These are phyloP conservation scores for Eueides isabella DNA, from an alignment of 1,140 invertebrate genomes.

Conservation along the genomic window DNA sequence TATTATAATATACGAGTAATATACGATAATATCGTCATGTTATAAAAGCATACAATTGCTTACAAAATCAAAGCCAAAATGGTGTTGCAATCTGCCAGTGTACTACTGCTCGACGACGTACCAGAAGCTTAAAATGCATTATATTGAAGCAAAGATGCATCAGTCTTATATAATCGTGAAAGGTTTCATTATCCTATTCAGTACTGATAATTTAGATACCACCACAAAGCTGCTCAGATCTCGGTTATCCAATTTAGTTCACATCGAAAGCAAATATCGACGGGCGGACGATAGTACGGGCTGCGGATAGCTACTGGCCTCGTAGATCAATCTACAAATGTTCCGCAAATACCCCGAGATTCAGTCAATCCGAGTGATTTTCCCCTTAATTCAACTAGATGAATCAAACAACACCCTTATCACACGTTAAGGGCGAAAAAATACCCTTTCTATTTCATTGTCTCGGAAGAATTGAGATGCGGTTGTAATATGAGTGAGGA, in stretches of 20 bases:
- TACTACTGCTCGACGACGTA: too few relatives aligned
- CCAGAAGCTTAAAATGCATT: too few relatives aligned
- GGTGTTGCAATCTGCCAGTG: too few relatives aligned
- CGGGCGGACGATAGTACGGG: neutral
- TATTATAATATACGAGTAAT: too few relatives aligned
- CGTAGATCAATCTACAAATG: constrained; percentile 21
- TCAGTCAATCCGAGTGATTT: constrained; percentile 8
- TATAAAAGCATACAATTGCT: too few relatives aligned
- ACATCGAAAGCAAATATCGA: constrained; percentile 1
- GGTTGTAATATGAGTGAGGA: neutral
- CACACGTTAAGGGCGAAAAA: neutral
- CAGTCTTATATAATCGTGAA: too few relatives aligned
- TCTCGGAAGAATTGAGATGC: neutral
- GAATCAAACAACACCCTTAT: constrained; percentile 13
- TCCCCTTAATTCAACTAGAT: constrained; percentile 11
- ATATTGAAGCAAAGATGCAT: too few relatives aligned
- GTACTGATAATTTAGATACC: neutral
- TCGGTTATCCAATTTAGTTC: constrained; percentile 17
- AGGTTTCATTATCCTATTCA: neutral
- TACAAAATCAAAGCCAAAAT: too few relatives aligned
- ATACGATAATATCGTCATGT: too few relatives aligned
- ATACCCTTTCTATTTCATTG: constrained; percentile 1
- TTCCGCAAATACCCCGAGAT: constrained; percentile 3
- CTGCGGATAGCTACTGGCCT: neutral
- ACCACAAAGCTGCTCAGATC: neutral